Evolutionary conservation across 1,140 invertebrate species (phyloP).

Genomic region (Papilio xuthus): DNA sequence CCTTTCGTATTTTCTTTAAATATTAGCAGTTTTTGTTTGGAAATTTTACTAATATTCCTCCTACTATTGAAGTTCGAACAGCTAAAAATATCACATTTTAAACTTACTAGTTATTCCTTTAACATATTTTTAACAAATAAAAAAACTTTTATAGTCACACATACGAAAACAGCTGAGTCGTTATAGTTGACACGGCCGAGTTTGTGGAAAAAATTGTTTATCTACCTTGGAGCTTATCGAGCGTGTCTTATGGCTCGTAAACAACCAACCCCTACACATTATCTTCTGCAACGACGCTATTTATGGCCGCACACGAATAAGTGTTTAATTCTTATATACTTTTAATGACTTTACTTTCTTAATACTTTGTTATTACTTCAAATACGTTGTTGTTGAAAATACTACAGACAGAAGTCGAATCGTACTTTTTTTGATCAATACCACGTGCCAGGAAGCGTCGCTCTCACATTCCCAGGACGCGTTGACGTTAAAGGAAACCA

Average conservation of each 20-base stretch:
- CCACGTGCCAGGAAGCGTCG: neutral
- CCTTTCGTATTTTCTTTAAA: too few relatives aligned
- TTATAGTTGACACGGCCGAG: conserved; percentile 23
- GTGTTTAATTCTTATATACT: conserved; percentile 34
- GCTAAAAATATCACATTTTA: neutral
- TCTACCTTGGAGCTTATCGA: conserved; percentile 37
- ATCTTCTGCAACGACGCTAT: conserved; percentile 33
- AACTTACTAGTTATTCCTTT: neutral
- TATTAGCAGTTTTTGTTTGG: too few relatives aligned
- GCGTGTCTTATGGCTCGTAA: conserved; percentile 35
- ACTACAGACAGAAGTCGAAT: neutral
- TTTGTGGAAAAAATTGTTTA: conserved; percentile 37
- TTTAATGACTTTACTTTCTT: conserved; percentile 32
- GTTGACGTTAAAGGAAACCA: neutral
- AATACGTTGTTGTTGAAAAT: neutral
- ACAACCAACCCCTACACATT: conserved; percentile 36
- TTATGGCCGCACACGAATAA: conserved; percentile 25
- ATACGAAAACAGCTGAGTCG: conserved; percentile 16
- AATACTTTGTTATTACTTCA: conserved; percentile 11
- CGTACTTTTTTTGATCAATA: neutral
- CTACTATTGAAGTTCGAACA: too few relatives aligned
- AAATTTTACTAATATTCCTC: too few relatives aligned
- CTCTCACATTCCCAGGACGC: neutral
- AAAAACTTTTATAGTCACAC: conserved; percentile 2
- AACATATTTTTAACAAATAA: conserved; percentile 8